These are phyloP conservation scores for Psittacula derbiana DNA, from an alignment of 2,797 vertebrate species.

Conservation along the genomic window DNA sequence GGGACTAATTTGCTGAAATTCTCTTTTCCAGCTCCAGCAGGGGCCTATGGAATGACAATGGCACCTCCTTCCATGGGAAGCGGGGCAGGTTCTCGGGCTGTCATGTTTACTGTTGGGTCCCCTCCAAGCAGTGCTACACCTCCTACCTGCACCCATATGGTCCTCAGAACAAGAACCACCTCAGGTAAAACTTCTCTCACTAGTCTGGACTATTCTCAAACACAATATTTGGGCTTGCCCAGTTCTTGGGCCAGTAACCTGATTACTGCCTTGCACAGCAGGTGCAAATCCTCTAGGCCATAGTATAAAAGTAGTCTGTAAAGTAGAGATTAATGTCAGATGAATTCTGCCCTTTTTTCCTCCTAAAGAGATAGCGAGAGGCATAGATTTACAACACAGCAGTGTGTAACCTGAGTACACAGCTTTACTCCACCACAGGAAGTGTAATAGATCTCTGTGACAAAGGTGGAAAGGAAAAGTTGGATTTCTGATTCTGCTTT, in stretches of 20 bases:
- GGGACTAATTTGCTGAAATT: background rate
- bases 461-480: background rate
- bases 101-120: constrained; percentile 96
- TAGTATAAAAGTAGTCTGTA: background rate
- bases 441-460: background rate
- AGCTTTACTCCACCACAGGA: background rate
- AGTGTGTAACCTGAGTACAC: background rate
- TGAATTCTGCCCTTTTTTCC: background rate
- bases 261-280: background rate
- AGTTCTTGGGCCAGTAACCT: background rate
- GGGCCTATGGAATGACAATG: constrained; percentile 75
- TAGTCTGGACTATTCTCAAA: background rate
- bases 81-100: constrained; percentile 80
- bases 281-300: background rate
- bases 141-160: constrained; percentile 89
- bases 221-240: background rate
- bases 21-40: constrained; percentile 82
- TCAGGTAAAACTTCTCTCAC: constrained; percentile 81
- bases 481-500: background rate
- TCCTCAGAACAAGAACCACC: constrained; percentile 88
- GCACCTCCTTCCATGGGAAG: constrained; percentile 66
- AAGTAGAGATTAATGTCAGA: background rate
- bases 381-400: background rate
- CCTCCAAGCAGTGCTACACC: constrained; percentile 90
- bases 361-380: background rate